phyloP scores from a whole-genome alignment of 2,113 vertebrate species.

The Monopterus albus region DNA sequence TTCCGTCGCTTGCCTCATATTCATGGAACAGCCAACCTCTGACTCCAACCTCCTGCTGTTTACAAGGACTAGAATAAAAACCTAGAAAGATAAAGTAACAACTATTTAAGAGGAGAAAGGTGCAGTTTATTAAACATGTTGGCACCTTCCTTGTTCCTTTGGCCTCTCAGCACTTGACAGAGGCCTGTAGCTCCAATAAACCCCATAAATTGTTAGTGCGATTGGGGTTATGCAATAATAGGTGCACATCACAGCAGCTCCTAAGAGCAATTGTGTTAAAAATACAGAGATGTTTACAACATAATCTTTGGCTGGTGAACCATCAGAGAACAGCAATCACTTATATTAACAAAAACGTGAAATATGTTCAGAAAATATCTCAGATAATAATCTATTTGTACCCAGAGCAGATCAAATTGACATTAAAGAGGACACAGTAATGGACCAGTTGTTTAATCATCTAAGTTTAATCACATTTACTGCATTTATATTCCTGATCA shows the following conservation, averaged over 20 bases:
- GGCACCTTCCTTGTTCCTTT: no score
- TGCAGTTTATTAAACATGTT: no score
- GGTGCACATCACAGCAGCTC: conserved; percentile 32
- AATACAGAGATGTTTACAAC: neutral
- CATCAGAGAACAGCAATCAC: neutral
- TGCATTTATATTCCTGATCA: no score
- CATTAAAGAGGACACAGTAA: no score
- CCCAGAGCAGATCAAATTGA: no score
- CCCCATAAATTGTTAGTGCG: conserved; percentile 19
- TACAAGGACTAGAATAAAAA: neutral
- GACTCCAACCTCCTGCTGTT: conserved; percentile 19
- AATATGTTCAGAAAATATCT: neutral
- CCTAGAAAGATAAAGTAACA: no score
- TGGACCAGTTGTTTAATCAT: no score
- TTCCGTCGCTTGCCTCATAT: conserved; percentile 78
- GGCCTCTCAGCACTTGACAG: no score
- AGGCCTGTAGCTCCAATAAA: no score
- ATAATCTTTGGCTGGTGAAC: conserved; percentile 15
- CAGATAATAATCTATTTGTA: neutral
- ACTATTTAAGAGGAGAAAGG: no score
- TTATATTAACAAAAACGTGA: neutral
- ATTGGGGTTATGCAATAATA: conserved; percentile 58
- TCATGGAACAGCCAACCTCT: conserved; percentile 31
- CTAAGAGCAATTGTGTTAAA: conserved; percentile 1
- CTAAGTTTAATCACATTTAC: neutral